phyloP scores from a whole-genome alignment of 2,888 invertebrate genomes.

The Drosophila subquinaria region DNA sequence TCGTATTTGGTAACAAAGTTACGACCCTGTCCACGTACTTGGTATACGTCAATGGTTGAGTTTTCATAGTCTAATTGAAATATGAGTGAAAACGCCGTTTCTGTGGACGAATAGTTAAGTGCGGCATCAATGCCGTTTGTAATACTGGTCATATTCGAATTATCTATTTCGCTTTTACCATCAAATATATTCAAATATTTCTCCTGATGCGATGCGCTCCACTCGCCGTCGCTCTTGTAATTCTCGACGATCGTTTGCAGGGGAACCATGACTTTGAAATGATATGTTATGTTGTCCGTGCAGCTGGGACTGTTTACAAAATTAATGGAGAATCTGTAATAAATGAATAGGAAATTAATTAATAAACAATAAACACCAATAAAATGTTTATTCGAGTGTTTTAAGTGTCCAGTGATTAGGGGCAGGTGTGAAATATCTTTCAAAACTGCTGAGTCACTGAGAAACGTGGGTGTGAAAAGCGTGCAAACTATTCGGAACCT shows the following conservation, averaged over 20 bases:
- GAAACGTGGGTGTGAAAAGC: constrained; percentile 41
- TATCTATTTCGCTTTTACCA: constrained; percentile 68
- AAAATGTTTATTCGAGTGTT: not conserved
- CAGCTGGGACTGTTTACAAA: constrained; percentile 80
- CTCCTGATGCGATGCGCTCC: constrained; percentile 79
- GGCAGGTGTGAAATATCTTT: constrained; percentile 30
- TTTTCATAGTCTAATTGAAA: constrained; percentile 73
- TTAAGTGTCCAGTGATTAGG: constrained; percentile 9
- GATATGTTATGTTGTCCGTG: constrained; percentile 82
- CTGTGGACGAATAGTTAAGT: constrained; percentile 82
- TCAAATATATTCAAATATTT: constrained; percentile 69
- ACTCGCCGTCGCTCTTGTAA: constrained; percentile 80
- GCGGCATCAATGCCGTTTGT: constrained; percentile 50
- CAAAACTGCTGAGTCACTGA: constrained; percentile 2
- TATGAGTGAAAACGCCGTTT: constrained; percentile 81
- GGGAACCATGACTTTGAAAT: constrained; percentile 80
- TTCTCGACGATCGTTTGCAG: constrained; percentile 80
- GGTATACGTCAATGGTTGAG: constrained; percentile 77
- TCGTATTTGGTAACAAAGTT: constrained; percentile 75
- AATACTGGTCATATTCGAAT: constrained; percentile 29
- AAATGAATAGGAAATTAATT: constrained; percentile 4
- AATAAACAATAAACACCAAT: not conserved
- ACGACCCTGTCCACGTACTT: constrained; percentile 75
- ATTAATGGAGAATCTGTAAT: constrained; percentile 83
- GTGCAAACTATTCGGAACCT: constrained; percentile 34